These are phyloP conservation scores for Pomatorhinus ruficollis DNA, from an alignment of 2,113 vertebrate genomes.

Conservation along the genomic window DNA sequence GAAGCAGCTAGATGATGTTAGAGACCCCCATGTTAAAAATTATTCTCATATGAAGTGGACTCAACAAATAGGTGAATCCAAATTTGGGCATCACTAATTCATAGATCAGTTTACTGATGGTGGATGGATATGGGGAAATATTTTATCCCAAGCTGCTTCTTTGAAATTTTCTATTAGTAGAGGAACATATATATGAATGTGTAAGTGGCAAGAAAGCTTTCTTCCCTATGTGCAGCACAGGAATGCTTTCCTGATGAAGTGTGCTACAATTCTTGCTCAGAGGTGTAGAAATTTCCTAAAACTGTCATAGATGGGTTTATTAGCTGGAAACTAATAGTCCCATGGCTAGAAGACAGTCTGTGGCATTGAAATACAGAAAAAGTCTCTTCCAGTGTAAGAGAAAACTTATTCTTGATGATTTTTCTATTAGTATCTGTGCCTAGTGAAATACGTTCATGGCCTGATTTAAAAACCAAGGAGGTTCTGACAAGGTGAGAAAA, in stretches of 20 bases:
- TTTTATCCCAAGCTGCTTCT: not conserved
- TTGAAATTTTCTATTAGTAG: not conserved
- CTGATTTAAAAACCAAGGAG: not conserved
- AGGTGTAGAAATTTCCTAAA: not conserved
- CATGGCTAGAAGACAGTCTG: not conserved
- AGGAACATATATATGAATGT: not conserved
- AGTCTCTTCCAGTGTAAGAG: not conserved
- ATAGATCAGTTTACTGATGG: not conserved
- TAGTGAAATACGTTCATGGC: not conserved
- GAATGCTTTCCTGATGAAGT: accelerated
- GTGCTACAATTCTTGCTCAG: not conserved
- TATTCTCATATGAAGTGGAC: not conserved
- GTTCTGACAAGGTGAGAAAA: conserved; percentile 22
- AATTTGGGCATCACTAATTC: not conserved
- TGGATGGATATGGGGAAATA: not conserved
- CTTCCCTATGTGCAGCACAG: not conserved
- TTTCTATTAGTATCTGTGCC: not conserved
- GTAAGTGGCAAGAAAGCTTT: not conserved
- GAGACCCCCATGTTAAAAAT: not conserved
- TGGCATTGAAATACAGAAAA: not conserved
- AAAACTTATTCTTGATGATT: not conserved
- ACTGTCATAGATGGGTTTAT: not conserved
- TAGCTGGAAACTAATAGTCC: not conserved
- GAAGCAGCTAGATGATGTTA: not conserved
- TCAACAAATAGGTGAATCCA: not conserved